Percentiles rank a stretch among this genome's conserved stretches.
Conservation (phyloP, 2,888 invertebrate genomes). For the Harmothoe impar region DNA sequence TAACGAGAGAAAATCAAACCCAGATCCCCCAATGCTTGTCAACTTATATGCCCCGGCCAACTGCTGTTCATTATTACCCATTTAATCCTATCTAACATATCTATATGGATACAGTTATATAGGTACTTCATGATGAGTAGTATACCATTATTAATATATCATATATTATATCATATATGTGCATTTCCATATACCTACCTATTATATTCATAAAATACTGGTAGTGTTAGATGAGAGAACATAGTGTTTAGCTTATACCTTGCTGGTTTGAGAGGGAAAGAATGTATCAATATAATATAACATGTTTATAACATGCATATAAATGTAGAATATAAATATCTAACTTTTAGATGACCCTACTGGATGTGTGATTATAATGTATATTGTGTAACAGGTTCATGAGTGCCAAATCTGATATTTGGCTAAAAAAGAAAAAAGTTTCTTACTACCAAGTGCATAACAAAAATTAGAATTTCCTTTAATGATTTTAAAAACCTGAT, state of each 20-base stretch:
- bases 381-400: too few relatives aligned
- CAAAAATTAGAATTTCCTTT: too few relatives aligned
- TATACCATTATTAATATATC: background rate
- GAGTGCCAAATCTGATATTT: too few relatives aligned
- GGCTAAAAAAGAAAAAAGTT: too few relatives aligned
- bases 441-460: too few relatives aligned
- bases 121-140: background rate
- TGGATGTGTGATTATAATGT: too few relatives aligned
- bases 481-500: too few relatives aligned
- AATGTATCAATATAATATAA: background rate
- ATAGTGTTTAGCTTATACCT: background rate
- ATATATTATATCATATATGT: background rate
- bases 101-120: background rate
- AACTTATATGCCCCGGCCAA: background rate
- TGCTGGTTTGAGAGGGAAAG: background rate
- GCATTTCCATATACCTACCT: too few relatives aligned
- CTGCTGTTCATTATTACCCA: slow-evolving; percentile 27
- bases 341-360: too few relatives aligned
- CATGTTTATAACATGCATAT: too few relatives aligned
- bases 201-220: slow-evolving; percentile 2
- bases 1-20: background rate
- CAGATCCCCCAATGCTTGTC: background rate
- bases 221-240: background rate
- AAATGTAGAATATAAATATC: too few relatives aligned
- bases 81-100: background rate